Percentiles rank a stretch among this genome's conserved stretches.
Evolutionary conservation across 2,888 invertebrate species (phyloP).

Genomic region (Perithous albicinctus): DNA sequence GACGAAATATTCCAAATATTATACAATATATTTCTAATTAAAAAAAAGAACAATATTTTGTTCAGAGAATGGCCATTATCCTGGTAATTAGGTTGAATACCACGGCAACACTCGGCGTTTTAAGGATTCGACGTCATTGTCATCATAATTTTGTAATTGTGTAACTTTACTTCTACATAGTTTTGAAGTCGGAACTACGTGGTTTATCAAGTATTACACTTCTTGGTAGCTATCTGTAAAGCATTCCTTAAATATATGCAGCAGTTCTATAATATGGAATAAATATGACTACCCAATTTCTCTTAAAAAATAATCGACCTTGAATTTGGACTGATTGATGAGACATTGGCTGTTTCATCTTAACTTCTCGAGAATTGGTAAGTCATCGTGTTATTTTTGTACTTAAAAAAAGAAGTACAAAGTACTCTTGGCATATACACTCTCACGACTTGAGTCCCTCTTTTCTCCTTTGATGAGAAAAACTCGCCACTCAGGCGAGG

Average conservation of each 20-base stretch:
- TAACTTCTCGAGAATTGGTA: background rate
- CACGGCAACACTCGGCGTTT: no score
- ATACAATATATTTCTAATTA: no score
- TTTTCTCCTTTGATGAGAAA: slow-evolving; percentile 54
- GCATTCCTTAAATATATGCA: background rate
- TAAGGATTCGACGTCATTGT: no score
- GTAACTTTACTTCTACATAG: no score
- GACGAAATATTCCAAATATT: no score
- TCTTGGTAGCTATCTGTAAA: background rate
- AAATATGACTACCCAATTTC: background rate
- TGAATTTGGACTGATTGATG: background rate
- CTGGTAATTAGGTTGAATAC: no score
- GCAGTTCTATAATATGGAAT: background rate
- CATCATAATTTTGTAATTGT: no score
- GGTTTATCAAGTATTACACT: background rate
- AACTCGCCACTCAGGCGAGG: slow-evolving; percentile 64
- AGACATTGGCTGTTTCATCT: background rate
- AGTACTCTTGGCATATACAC: background rate
- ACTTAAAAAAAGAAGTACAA: slow-evolving; percentile 4
- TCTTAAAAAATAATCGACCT: background rate
- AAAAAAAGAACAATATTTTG: no score
- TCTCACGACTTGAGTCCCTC: background rate
- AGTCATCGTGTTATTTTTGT: background rate
- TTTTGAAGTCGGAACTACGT: background rate
- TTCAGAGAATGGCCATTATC: no score